Evolutionary conservation across 2,797 vertebrate species (phyloP), one percentile per base, ranked within the genome.

Genomic region (Myoxocephalus aenaeus): DNA sequence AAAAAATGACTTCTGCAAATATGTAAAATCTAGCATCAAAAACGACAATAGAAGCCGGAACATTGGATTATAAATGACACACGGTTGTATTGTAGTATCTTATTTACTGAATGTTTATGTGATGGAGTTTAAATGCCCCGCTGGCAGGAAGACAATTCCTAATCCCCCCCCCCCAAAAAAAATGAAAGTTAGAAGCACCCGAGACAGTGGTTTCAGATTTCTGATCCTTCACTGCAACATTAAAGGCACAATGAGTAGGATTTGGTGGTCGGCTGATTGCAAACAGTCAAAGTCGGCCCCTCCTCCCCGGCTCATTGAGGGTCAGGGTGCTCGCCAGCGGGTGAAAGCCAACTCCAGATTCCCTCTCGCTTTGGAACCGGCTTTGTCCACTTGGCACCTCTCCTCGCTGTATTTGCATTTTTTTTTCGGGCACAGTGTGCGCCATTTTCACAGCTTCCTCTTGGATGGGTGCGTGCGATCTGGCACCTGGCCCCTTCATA

Each of bases 1-100:
- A 44, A 70, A 58, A 51, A 61, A 12, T n/a, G 48, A 54, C 59
- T 76, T 56, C 36, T 50, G 14, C 46, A 73, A 66, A 66, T 14
- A 56, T 18, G 48, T 74, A 18, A 44, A 25, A 65, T 72, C 18
- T 25, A 18, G 20, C 14, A 20, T 54, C 18, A 51, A 2, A 70
- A 65, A 80, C 17, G 13, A 42, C n/a, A 65, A 53, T 5, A 65
- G 7, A 22, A 18, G 38, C 3, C 0, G 1, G 8, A 58, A 67
- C 56, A 69, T 15, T 65, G 44, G 38, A 74, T 73, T 46, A 44
- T 64, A 59, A 54, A 58, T 29, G 25, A 64, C 7, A 46, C 1
- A 53, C 2, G 38, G 17, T 61, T 15, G 5, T 4, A 29, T 50
- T 67, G 1, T 46, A 10, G 34, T 17, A 48, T 59, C n/a, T 48